Conservation (phyloP, 2,888 invertebrate genomes). For the Chrysina gloriosa region DNA sequence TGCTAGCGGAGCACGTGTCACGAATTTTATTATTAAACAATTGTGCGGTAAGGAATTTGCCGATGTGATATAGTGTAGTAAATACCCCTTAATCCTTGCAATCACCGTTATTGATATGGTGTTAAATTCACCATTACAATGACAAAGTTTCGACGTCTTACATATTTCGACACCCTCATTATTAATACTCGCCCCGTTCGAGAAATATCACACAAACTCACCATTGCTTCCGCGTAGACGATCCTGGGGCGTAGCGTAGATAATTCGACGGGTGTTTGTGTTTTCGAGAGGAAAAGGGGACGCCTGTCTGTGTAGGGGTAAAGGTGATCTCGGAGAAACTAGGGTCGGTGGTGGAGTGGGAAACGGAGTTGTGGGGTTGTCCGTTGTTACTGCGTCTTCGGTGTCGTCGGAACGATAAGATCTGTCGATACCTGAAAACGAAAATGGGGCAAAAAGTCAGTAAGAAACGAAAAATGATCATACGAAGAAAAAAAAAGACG, state of each 20-base stretch:
- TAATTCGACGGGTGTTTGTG: slow-evolving; percentile 71
- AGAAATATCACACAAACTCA: slow-evolving; percentile 50
- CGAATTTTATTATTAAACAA: no score
- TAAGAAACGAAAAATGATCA: no score
- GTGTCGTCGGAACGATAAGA: slow-evolving; percentile 82
- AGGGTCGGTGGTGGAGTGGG: slow-evolving; percentile 68
- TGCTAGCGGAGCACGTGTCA: no score
- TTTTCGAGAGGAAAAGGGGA: slow-evolving; percentile 79
- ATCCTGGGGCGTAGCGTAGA: slow-evolving; percentile 66
- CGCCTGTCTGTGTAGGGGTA: slow-evolving; percentile 74
- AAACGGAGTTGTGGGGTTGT: slow-evolving; percentile 69
- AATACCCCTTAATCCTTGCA: no score
- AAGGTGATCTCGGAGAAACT: slow-evolving; percentile 68
- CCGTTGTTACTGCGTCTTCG: slow-evolving; percentile 69
- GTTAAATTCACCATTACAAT: no score
- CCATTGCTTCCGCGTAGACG: slow-evolving; percentile 63
- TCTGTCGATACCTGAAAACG: slow-evolving; percentile 73
- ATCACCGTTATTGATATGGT: no score
- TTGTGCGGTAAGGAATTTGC: no score
- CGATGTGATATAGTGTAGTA: no score
- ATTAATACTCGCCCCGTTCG: no score
- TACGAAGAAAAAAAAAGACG: no score
- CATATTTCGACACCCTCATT: no score
- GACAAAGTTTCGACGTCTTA: no score
- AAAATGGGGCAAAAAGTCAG: slow-evolving; percentile 47